Percentiles rank a stretch among this genome's conserved stretches.
These are phyloP conservation scores for Acrossocheilus fasciatus DNA, from an alignment of 2,797 vertebrate species.

Conservation along the genomic window DNA sequence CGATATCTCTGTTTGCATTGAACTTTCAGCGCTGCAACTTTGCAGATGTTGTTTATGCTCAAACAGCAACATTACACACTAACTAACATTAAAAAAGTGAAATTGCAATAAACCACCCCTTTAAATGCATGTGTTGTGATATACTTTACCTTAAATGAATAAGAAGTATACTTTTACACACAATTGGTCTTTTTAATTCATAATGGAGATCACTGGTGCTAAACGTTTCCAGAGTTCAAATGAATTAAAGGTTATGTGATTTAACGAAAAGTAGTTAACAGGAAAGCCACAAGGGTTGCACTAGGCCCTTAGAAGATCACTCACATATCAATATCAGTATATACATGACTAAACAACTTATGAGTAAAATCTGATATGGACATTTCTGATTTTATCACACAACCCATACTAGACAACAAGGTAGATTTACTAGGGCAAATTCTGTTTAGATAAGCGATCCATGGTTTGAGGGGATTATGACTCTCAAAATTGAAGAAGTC, in stretches of 20 bases:
- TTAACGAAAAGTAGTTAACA: neutral
- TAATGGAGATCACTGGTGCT: neutral
- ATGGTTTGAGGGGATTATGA: neutral
- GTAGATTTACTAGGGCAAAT: neutral
- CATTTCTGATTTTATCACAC: neutral
- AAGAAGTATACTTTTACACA: neutral
- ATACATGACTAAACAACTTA: neutral
- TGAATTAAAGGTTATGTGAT: conserved; percentile 11
- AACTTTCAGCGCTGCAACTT: too few species aligned
- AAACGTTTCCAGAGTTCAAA: neutral
- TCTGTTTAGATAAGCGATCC: neutral
- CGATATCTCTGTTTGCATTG: too few species aligned
- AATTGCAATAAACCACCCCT: too few species aligned
- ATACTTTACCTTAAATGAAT: neutral
- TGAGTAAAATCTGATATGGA: conserved; percentile 6
- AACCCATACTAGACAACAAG: neutral
- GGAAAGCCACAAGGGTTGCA: conserved; percentile 23
- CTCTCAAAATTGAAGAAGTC: neutral
- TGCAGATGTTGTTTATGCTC: too few species aligned
- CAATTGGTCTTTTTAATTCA: neutral
- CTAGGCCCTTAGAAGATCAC: conserved; percentile 25
- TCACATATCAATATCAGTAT: conserved; percentile 12
- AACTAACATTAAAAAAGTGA: too few species aligned
- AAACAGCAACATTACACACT: too few species aligned
- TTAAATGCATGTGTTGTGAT: neutral